These are phyloP conservation scores for Nannoperca obscura DNA, from an alignment of 2,797 vertebrate species.

Conservation along the genomic window DNA sequence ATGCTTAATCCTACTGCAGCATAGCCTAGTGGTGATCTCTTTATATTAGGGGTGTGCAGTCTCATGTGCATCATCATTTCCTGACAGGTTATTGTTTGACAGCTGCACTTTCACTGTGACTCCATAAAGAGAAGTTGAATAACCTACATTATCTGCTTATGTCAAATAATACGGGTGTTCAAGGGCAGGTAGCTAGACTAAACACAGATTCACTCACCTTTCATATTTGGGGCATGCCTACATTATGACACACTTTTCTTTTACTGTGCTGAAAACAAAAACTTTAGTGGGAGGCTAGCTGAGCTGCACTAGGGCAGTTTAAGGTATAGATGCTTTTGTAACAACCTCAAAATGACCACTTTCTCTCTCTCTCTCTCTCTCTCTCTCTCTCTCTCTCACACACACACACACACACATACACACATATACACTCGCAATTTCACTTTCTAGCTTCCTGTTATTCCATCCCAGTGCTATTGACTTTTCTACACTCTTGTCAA, in stretches of 20 bases:
- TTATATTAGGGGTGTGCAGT: not conserved
- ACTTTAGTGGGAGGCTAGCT: not conserved
- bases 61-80: slow-evolving; percentile 25
- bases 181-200: slow-evolving; percentile 1
- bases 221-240: slow-evolving; percentile 21
- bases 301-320: slow-evolving; percentile 1
- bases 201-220: slow-evolving; percentile 26
- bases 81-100: slow-evolving; percentile 46
- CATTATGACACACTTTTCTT: slow-evolving; percentile 16
- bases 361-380: not conserved
- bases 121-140: slow-evolving; percentile 29
- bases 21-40: not conserved
- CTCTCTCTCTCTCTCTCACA: not conserved
- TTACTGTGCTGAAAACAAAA: not conserved
- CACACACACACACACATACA: not conserved
- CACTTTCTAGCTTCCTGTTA: slow-evolving; percentile 40
- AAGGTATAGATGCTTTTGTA: slow-evolving; percentile 19
- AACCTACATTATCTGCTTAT: slow-evolving; percentile 39
- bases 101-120: slow-evolving; percentile 51
- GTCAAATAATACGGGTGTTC: slow-evolving; percentile 52
- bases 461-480: slow-evolving; percentile 13
- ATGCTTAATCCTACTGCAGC: not conserved
- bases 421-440: slow-evolving; percentile 4
- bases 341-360: slow-evolving; percentile 22
- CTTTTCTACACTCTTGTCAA: slow-evolving; percentile 24